These are phyloP conservation scores for Eurystomus gularis DNA, from an alignment of 2,113 vertebrate genomes.

Conservation along the genomic window DNA sequence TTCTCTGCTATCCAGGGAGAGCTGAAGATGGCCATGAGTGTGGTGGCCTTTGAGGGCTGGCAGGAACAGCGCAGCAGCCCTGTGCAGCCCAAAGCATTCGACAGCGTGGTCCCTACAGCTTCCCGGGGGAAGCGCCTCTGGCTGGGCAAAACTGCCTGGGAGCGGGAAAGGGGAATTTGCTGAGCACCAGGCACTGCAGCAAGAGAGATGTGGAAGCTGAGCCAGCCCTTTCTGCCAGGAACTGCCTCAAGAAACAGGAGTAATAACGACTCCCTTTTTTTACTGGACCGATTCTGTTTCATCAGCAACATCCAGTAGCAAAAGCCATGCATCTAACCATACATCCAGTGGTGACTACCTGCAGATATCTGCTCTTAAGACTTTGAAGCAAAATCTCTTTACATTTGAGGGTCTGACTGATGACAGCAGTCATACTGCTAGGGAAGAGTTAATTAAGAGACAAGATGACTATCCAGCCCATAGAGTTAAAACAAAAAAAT, in stretches of 20 bases:
- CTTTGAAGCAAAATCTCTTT: not conserved
- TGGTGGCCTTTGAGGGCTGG: fast-evolving
- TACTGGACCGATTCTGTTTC: not conserved
- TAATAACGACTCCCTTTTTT: not conserved
- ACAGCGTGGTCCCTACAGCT: too few species aligned
- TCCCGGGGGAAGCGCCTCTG: too few species aligned
- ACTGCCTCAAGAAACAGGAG: not conserved
- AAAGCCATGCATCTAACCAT: not conserved
- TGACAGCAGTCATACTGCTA: not conserved
- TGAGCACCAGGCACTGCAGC: fast-evolving
- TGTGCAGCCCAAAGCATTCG: not conserved
- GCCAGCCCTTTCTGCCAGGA: not conserved
- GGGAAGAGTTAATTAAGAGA: not conserved
- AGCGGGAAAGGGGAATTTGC: not conserved
- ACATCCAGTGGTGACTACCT: not conserved
- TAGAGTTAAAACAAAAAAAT: not conserved
- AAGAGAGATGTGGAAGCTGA: not conserved
- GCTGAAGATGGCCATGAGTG: fast-evolving
- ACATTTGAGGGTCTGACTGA: not conserved
- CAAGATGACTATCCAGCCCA: not conserved
- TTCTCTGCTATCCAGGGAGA: not conserved
- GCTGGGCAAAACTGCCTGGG: too few species aligned
- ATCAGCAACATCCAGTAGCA: not conserved
- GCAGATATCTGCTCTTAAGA: not conserved
- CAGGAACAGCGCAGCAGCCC: not conserved